Percentiles rank a stretch among this genome's conserved stretches.
Evolutionary conservation across 2,113 vertebrate species (phyloP).

Genomic region (Tringa solitaria): DNA sequence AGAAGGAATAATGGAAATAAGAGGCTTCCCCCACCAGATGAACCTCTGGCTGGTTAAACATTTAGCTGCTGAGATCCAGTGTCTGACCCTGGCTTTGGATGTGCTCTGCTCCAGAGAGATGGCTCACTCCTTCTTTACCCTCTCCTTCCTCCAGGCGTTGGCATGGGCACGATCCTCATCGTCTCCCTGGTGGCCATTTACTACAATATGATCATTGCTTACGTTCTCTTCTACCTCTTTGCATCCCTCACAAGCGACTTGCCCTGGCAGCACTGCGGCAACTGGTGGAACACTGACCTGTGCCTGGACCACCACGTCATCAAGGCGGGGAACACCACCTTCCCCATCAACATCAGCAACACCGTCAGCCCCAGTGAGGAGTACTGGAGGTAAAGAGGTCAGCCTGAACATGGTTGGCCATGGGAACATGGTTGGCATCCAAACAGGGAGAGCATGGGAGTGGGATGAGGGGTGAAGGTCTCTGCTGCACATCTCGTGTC

Average conservation of each 20-base stretch:
- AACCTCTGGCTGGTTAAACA: not conserved
- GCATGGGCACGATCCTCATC: conserved; percentile 81
- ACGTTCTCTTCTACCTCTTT: conserved; percentile 87
- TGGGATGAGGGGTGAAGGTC: not conserved
- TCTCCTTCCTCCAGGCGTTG: conserved; percentile 71
- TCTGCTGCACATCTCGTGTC: not conserved
- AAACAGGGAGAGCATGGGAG: not conserved
- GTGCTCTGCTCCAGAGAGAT: not conserved
- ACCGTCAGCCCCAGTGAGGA: conserved; percentile 83
- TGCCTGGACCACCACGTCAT: conserved; percentile 77
- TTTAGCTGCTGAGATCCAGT: not conserved
- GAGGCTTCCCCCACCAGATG: not conserved
- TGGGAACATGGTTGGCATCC: not conserved
- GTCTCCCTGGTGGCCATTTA: conserved; percentile 84
- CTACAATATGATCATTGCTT: conserved; percentile 87
- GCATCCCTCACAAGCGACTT: conserved; percentile 81
- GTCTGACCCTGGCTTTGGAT: not conserved
- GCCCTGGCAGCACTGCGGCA: conserved; percentile 81
- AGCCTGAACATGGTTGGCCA: fast-evolving
- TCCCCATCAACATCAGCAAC: conserved; percentile 73
- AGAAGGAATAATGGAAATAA: not conserved
- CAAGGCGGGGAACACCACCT: conserved; percentile 51
- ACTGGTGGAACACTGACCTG: conserved; percentile 82
- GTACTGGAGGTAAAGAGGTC: conserved; percentile 77
- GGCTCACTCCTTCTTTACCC: conserved; percentile 42